Base-by-base conservation (phyloP, 1,140 invertebrate genomes). In the Monomorium pharaonis region DNA sequence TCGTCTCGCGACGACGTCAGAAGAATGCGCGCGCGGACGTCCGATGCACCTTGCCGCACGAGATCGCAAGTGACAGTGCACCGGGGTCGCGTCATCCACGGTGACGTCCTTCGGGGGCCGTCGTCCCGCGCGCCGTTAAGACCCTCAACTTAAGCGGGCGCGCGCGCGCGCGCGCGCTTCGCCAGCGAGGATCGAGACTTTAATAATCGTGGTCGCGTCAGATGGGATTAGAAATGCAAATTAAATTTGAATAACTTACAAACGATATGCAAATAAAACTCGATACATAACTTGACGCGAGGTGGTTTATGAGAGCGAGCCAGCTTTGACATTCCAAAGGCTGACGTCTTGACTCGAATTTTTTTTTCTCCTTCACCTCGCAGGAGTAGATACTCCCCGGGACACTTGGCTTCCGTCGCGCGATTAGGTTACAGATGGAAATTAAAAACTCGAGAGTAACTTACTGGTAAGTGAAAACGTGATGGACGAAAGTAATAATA, bases 1-100 rank as follows among this genome's bases (percentile, higher is more conserved):
- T 67, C 88, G 87, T 89, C 88, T n/a, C n/a, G n/a, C n/a, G n/a
- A 80, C 84, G 76, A 85, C 83, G 74, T 84, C 67, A 80, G 69
- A 67, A 58, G 70, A 86, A 77, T 62, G 84, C 27, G 33, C 56
- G 63, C 62, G 10, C 69, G 47, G 4, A 37, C 30, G 21, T 47
- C 65, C 58, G 84, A 70, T 67, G 81, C 84, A 58, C 84, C 86
- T 70, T 77, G 78, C n/a, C n/a, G n/a, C 65, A 44, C 30, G 27
- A n/a, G n/a, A 44, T 51, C 42, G 77, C 33, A n/a, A n/a, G 60
- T 67, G 60, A 63, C 58, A 74, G 56, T 51, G 56, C 70, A 44
- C 77, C 27, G 37, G 63, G n/a, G 30, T 69, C 63, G 62, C 60
- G 63, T 65, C 67, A 27, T 30, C 27, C 63, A 51, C 47, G n/a